Evolutionary conservation across 2,113 vertebrate genomes (phyloP).

Genomic region (Pipa parva): DNA sequence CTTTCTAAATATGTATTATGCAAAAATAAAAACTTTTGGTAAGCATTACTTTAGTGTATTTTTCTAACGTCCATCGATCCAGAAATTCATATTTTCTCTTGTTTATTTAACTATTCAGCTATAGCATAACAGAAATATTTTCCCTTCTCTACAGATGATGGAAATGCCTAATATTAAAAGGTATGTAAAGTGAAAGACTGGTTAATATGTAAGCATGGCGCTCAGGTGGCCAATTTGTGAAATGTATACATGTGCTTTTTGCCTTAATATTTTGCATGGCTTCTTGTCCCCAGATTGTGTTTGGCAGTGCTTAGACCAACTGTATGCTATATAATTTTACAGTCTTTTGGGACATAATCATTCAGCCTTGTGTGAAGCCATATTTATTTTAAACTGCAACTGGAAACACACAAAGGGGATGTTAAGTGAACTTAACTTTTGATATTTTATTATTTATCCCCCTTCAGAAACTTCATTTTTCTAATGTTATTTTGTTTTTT

Average conservation of each 20-base stretch:
- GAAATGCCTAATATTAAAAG: slow-evolving; percentile 76
- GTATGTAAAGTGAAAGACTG: slow-evolving; percentile 61
- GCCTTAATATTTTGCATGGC: slow-evolving; percentile 60
- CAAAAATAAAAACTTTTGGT: no score
- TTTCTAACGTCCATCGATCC: no score
- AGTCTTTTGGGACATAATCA: no score
- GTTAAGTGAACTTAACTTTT: no score
- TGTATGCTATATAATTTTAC: background rate
- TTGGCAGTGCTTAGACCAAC: slow-evolving; percentile 15
- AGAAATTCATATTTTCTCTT: slow-evolving; percentile 33
- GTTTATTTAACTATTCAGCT: slow-evolving; percentile 44
- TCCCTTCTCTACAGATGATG: slow-evolving; percentile 75
- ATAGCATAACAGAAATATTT: slow-evolving; percentile 66
- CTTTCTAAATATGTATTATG: no score
- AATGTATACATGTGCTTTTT: slow-evolving; percentile 58
- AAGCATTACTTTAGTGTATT: no score
- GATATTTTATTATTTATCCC: no score
- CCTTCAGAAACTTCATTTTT: no score
- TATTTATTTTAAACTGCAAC: no score
- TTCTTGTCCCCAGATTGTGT: slow-evolving; percentile 50
- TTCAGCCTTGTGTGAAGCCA: no score
- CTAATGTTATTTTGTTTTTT: no score
- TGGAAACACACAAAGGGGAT: no score
- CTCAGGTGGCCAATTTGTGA: slow-evolving; percentile 48
- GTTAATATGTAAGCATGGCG: slow-evolving; percentile 65